Evolutionary conservation across 2,797 vertebrate species (phyloP).

Genomic region (Nothura maculosa): DNA sequence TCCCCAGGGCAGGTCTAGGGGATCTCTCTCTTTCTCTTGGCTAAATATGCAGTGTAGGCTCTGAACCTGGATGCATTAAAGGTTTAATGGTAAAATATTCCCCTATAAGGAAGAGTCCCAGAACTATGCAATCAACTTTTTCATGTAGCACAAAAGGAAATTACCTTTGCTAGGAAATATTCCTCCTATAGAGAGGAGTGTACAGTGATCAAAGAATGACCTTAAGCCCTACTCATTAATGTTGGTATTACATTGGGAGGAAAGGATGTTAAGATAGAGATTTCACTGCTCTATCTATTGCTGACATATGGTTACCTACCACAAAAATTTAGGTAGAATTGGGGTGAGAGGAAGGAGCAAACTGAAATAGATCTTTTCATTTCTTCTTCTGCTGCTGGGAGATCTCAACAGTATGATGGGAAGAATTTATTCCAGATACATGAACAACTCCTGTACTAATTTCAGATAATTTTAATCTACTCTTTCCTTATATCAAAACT

Average conservation of each 20-base stretch:
- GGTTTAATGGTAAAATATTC: not conserved
- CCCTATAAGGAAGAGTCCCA: not conserved
- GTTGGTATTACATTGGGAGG: not conserved
- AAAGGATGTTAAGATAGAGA: not conserved
- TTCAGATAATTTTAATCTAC: not conserved
- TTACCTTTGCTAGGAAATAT: not conserved
- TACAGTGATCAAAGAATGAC: not conserved
- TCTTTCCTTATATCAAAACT: not conserved
- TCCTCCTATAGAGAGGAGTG: not conserved
- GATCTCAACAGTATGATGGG: not conserved
- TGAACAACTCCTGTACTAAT: not conserved
- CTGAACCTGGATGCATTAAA: not conserved
- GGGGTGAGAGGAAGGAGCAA: not conserved
- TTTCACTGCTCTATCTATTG: not conserved
- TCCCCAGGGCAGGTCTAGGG: not conserved
- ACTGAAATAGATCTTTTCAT: not conserved
- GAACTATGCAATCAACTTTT: not conserved
- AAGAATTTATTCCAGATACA: not conserved
- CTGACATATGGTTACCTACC: not conserved
- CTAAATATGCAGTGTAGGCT: not conserved
- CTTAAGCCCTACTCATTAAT: not conserved
- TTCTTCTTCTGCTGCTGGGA: not conserved
- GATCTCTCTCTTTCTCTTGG: not conserved
- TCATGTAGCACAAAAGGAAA: not conserved
- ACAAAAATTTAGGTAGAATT: not conserved